phyloP scores from a whole-genome alignment of 2,113 vertebrate genomes.

The Origma solitaria region DNA sequence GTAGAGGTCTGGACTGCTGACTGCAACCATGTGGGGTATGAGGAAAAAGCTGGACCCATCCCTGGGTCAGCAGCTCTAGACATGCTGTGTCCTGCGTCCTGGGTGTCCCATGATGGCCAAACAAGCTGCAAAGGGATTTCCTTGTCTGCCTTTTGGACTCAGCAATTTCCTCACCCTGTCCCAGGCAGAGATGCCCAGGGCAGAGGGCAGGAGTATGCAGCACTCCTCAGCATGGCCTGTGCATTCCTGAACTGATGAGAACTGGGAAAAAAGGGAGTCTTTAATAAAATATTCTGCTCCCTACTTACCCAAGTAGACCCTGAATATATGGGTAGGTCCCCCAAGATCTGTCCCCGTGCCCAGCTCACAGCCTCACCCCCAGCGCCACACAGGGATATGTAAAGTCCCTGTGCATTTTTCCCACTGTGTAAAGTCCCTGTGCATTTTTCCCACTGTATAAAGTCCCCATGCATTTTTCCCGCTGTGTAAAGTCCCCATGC shows the following conservation, averaged over 20 bases:
- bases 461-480: background rate
- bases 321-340: background rate
- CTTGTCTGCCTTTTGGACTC: background rate
- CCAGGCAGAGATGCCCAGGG: background rate
- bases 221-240: accelerated
- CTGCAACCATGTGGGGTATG: accelerated
- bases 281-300: background rate
- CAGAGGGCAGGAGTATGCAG: background rate
- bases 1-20: background rate
- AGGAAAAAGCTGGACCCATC: background rate
- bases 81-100: background rate
- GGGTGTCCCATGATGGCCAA: background rate
- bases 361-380: accelerated
- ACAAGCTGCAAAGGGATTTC: background rate
- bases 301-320: background rate
- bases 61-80: background rate
- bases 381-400: background rate
- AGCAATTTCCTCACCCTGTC: background rate
- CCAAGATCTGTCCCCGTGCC: background rate
- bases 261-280: background rate
- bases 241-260: background rate
- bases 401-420: background rate
- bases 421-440: accelerated
- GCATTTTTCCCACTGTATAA: background rate
- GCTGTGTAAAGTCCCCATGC: background rate